Percentiles rank a stretch among this genome's conserved stretches.
These are phyloP conservation scores for Perca flavescens DNA, from an alignment of 2,113 vertebrate genomes.

Conservation along the genomic window DNA sequence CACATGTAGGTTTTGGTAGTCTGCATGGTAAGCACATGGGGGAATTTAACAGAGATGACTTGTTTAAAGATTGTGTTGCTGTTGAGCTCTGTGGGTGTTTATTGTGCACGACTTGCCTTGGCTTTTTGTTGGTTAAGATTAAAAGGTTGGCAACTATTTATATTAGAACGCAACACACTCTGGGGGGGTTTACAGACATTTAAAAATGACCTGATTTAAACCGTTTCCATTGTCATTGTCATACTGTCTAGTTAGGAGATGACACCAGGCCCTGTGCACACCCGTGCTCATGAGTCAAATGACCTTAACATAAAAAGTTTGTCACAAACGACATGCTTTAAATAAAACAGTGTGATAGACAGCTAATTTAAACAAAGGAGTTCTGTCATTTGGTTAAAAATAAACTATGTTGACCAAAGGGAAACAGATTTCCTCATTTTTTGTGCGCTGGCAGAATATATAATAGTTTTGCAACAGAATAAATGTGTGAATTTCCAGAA, in stretches of 20 bases:
- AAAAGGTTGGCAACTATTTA: slow-evolving; percentile 31
- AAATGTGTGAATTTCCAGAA: not conserved
- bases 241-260: slow-evolving; percentile 4
- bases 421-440: slow-evolving; percentile 43
- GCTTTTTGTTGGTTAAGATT: slow-evolving; percentile 19
- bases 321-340: not conserved
- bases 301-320: not conserved
- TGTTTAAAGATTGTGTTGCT: slow-evolving; percentile 42
- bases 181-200: not conserved
- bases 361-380: not conserved
- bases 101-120: not conserved
- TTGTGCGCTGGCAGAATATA: not conserved
- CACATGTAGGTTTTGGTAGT: slow-evolving; percentile 25
- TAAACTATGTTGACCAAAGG: slow-evolving; percentile 16
- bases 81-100: slow-evolving; percentile 39
- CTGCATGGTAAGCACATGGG: slow-evolving; percentile 64
- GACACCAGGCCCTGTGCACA: not conserved
- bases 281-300: slow-evolving; percentile 37
- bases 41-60: not conserved
- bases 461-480: not conserved
- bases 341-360: slow-evolving; percentile 30
- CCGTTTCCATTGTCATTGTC: slow-evolving; percentile 22
- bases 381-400: slow-evolving; percentile 32
- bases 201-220: not conserved
- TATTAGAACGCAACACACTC: not conserved